These are phyloP conservation scores for Eufriesea mexicana DNA, from an alignment of 1,140 invertebrate species.

Conservation along the genomic window DNA sequence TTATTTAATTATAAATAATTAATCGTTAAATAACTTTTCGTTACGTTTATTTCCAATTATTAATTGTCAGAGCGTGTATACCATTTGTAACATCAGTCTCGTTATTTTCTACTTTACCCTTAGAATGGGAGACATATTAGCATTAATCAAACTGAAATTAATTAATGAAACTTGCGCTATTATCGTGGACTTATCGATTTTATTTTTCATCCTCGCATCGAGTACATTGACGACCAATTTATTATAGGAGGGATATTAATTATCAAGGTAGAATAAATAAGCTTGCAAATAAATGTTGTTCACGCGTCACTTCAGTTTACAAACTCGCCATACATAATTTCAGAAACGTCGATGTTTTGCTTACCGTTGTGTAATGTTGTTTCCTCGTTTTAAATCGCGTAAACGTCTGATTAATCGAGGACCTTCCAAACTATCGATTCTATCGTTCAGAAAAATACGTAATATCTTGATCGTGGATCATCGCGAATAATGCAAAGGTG, in stretches of 20 bases:
- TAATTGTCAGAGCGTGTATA: too few species aligned
- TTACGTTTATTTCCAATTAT: too few species aligned
- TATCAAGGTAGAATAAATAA: constrained; percentile 16
- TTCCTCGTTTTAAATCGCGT: background rate
- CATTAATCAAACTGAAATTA: constrained; percentile 18
- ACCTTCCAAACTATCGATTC: background rate
- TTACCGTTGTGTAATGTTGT: background rate
- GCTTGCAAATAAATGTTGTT: constrained; percentile 11
- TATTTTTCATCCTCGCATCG: background rate
- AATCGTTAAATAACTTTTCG: too few species aligned
- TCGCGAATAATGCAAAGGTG: too few species aligned
- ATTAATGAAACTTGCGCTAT: background rate
- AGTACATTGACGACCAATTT: background rate
- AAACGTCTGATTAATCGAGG: background rate
- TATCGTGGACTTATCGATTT: constrained; percentile 5
- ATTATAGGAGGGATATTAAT: background rate
- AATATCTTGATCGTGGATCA: too few species aligned
- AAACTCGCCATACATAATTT: background rate
- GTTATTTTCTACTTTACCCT: background rate
- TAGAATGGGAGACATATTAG: background rate
- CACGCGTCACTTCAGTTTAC: background rate
- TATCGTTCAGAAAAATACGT: too few species aligned
- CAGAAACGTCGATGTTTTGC: background rate
- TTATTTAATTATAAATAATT: too few species aligned
- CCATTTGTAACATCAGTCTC: background rate